Conservation (phyloP, 2,113 vertebrate genomes). For the Mobula hypostoma region DNA sequence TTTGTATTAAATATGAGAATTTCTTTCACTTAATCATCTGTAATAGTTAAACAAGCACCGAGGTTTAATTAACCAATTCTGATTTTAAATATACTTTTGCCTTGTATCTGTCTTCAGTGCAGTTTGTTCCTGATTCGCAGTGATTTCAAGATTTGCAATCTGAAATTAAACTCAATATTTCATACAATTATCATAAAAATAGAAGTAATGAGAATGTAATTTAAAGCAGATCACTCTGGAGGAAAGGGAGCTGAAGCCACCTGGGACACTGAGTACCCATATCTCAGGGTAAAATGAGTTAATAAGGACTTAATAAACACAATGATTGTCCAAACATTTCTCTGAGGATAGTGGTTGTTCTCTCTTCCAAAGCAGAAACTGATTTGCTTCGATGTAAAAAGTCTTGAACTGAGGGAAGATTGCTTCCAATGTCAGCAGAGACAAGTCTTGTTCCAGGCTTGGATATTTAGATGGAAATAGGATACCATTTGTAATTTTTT, state of each 20-base stretch:
- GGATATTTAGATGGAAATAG: slow-evolving; percentile 54
- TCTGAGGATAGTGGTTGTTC: slow-evolving; percentile 58
- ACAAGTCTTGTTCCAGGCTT: slow-evolving; percentile 46
- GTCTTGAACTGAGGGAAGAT: slow-evolving; percentile 48
- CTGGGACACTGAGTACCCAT: slow-evolving; percentile 49
- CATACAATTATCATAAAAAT: background rate
- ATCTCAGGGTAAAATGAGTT: slow-evolving; percentile 56
- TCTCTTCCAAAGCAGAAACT: slow-evolving; percentile 54
- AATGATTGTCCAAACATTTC: slow-evolving; percentile 63
- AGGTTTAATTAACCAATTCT: no score
- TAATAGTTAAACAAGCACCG: background rate
- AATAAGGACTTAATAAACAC: slow-evolving; percentile 75
- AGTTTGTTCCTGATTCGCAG: background rate
- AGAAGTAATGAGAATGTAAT: background rate
- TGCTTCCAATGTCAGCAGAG: slow-evolving; percentile 46
- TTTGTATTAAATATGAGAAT: background rate
- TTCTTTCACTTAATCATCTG: background rate
- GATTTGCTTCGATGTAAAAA: slow-evolving; percentile 63
- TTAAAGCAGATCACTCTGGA: slow-evolving; percentile 43
- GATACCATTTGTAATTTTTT: background rate
- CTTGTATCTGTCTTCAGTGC: background rate
- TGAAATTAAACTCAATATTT: background rate
- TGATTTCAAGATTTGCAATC: background rate
- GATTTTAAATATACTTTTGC: background rate
- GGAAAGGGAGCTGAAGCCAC: slow-evolving; percentile 56